These are phyloP conservation scores for Chiridota heheva DNA, from an alignment of 35 echinoderm and acorn worm species.

Conservation along the genomic window DNA sequence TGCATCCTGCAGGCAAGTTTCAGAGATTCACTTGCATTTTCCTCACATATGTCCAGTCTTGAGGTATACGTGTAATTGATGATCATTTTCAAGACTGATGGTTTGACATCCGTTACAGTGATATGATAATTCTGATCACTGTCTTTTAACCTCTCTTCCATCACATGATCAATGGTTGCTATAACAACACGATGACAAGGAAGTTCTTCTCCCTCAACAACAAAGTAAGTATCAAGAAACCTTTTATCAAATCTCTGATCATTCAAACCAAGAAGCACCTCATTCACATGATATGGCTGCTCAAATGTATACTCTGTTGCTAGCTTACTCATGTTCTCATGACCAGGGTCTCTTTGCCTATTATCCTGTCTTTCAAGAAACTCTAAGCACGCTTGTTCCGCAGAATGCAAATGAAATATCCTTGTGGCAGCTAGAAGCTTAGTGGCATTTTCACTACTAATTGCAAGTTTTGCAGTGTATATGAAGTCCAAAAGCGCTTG, in stretches of 20 bases:
- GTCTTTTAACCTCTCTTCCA: constrained; percentile 70
- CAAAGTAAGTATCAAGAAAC: constrained; percentile 75
- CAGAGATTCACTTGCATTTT: constrained; percentile 89
- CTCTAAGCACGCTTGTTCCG: constrained; percentile 86
- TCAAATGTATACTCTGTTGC: constrained; percentile 80
- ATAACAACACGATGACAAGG: constrained; percentile 86
- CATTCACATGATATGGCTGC: constrained; percentile 92
- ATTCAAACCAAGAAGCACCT: constrained; percentile 90
- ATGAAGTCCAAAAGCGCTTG: constrained; percentile 85
- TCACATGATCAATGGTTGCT: constrained; percentile 78
- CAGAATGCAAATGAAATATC: constrained; percentile 80
- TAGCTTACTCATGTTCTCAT: constrained; percentile 56
- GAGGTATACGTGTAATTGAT: constrained; percentile 97
- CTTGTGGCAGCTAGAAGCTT: constrained; percentile 68
- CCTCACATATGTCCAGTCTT: constrained; percentile 76
- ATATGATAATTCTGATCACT: constrained; percentile 53
- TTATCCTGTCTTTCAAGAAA: constrained; percentile 73
- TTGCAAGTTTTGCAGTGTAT: constrained; percentile 87
- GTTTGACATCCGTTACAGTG: constrained; percentile 68
- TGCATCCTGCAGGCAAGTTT: constrained; percentile 70
- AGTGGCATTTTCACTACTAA: constrained; percentile 75
- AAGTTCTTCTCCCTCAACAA: constrained; percentile 53
- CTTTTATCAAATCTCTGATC: constrained; percentile 77
- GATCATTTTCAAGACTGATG: constrained; percentile 81
- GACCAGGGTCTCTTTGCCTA: constrained; percentile 31